Evolutionary conservation across 2,113 vertebrate genomes (phyloP), one percentile per base, ranked within the genome.

Genomic region (Hypanus sabinus): DNA sequence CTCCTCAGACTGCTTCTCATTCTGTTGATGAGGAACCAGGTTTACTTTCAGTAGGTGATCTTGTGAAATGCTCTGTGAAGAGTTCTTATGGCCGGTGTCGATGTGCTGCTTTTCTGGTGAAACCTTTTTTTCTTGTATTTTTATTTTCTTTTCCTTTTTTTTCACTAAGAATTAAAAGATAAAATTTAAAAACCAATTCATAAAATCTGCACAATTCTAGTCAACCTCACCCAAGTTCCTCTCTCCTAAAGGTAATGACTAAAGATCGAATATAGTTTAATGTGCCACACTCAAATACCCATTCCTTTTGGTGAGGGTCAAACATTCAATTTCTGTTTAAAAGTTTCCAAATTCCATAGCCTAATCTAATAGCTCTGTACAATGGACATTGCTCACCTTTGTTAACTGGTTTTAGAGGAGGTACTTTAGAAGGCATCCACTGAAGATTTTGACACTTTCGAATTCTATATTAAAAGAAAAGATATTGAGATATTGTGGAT

Each of bases 351-450:
- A 22, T 22, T 22, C 70, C 16, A 5, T 20, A 73, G 70, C 70
- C 20, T 73, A 73, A 73, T 22, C 70, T 1, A 73, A 5, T 20
- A 46, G 46, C 46, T 46, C 46, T 46, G 46, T 46, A 46, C 46
- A 46, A 46, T 1, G 46, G 46, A 71, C 68, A 73, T 33, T n/a
- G 94, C 95, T 93, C 96, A 98, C 98, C 98, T 97, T 99, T 46
- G 46, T 46, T 99, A 93, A 97, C 98, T 96, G 99, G 98, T 95
- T 99, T 99, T 96, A 98, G 98, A 94, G 98, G 97, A 95, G 98
- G 98, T 24, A 98, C 97, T 97, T 99, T 99, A 62, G 99, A 99
- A 94, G 99, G 99, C 99, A 99, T 99, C 99, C 98, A 99, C 77
- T 99, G 99, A 36, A 99, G 95, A 95, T 99, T 99, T 96, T 99